Evolutionary conservation across 2,888 invertebrate species (phyloP), one percentile per base, ranked within the genome.

Genomic region (Dasypogon diadema): DNA sequence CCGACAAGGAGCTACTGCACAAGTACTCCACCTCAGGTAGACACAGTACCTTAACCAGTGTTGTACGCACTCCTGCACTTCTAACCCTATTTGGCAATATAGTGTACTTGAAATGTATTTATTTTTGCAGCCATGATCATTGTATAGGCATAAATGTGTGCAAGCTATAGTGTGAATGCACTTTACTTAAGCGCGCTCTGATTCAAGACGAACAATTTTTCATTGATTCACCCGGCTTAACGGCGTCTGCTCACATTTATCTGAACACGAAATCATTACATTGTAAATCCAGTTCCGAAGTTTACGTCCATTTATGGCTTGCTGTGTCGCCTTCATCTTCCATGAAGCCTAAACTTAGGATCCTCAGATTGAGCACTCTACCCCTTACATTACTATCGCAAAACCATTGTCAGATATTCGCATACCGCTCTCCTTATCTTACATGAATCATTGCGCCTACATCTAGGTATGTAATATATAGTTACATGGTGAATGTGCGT

Each of bases 251-350:
- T 51, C 18, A 51, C 12, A 51, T 21, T 51, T 51, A 51, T 51
- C 51, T 51, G 2, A 6, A 51, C 51, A 51, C 18, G 51, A 51
- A 51, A 51, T 51, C 51, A 18, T 51, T 51, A 51, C 51, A 51
- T 51, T 51, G 51, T 51, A 51, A 51, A 51, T 51, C 51, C 51
- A 51, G 51, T 51, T 51, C 51, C 12, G 51, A 16, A 21, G 51
- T 51, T 8, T 21, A 8, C 18, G 3, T 51, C 51, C 51, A 51
- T 51, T 51, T 51, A 51, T 51, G 51, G 51, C 6, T 51, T 18
- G 51, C 4, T 16, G 21, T 51, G 51, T 51, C 51, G 51, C 51
- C 18, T 51, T 51, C 14, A 51, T 51, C 51, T 51, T 21, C 16
- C 4, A 6, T 51, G 14, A 51, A 51, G 18, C 51, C 16, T 21